Base-by-base conservation (phyloP, 1,140 invertebrate genomes). In the Brachionus rubens region DNA sequence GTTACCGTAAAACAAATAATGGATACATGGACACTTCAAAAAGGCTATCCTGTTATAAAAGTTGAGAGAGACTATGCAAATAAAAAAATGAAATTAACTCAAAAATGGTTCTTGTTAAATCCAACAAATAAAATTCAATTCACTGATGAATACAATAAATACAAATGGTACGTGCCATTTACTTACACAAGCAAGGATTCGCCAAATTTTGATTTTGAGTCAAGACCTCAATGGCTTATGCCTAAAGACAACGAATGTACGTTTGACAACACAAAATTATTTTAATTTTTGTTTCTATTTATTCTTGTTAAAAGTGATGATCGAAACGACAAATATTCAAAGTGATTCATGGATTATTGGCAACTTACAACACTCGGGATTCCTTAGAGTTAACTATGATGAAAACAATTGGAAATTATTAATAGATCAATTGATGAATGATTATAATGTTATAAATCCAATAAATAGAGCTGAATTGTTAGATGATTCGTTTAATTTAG, bases 371-470 rank as follows among this genome's bases (percentile, higher is more conserved):
- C 90, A 92, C 82, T 89, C 89, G 19, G 92, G 92, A 2, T 93
- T 92, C 80, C 94, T 93, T 82, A 86, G 92, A 26, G 92, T 94
- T 0, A 90, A 90, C 76, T 95, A 94, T 82, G 90, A 92, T 33
- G 86, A 89, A 1, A 86, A 88, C 0, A 90, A 90, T 83, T 94
- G 92, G 92, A 82, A 75, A 16, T 79, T 91, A 24, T 87, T 91
- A 12, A 88, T 54, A n/a, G 16, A 75, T 5, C 72, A 75, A 16
- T 77, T 80, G n/a, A 47, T 76, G n/a, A n/a, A 7, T 10, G 76
- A 80, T 75, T 47, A 79, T 50, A 76, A 19, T 43, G 65, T 78
- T 65, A 59, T 75, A 19, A 19, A 54, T 47, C 14, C 80, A 0
- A 78, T 81, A 1, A 86, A 87, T 70, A 84, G 93, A 77, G 93